Conservation (phyloP, 2,888 invertebrate species). For the Clistopyga incitator region DNA sequence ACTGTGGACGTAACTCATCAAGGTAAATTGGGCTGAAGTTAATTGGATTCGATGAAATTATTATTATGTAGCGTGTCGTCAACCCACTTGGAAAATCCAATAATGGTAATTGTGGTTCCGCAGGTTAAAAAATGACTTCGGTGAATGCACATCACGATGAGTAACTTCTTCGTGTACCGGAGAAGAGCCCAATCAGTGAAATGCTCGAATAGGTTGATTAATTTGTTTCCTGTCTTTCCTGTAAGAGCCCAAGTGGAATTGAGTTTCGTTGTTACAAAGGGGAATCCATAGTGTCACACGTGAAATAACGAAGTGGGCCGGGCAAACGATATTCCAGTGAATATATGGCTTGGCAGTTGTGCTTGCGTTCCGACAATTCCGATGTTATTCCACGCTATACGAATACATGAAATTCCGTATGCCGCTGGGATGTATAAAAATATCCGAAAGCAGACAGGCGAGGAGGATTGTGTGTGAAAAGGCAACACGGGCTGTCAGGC, state of each 20-base stretch:
- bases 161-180: not conserved
- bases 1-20: not conserved
- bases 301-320: not conserved
- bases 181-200: not conserved
- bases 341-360: not conserved
- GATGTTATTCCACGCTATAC: conserved; percentile 18
- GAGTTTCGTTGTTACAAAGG: not conserved
- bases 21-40: not conserved
- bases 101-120: not conserved
- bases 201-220: not conserved
- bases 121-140: not conserved
- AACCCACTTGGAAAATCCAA: not conserved
- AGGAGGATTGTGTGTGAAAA: conserved; percentile 9
- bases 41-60: conserved; percentile 3
- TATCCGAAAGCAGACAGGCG: conserved; percentile 15
- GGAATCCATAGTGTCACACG: not conserved
- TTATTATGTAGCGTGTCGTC: not conserved
- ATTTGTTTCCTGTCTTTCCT: not conserved
- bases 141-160: not conserved
- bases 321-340: not conserved
- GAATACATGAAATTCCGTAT: conserved; percentile 23
- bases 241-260: not conserved
- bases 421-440: conserved; percentile 16
- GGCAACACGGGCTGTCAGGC: conserved; percentile 19
- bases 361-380: conserved; percentile 6